Percentiles rank a stretch among this genome's conserved stretches.
Conservation (phyloP, 2,888 invertebrate species). For the Antheraea yamamai region DNA sequence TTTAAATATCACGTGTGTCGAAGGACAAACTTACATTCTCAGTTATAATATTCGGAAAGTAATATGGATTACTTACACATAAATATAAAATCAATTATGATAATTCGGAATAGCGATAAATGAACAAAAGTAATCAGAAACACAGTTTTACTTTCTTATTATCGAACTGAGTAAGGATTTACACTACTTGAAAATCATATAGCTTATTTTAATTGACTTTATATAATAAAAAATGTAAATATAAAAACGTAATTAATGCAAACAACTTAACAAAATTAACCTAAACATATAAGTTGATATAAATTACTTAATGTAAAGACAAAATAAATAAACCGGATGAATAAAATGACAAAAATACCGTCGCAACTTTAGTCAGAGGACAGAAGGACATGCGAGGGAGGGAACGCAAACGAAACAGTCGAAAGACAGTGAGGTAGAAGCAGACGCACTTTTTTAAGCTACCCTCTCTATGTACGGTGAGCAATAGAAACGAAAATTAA, state of each 20-base stretch:
- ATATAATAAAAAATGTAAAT: background rate
- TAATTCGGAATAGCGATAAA: too few relatives aligned
- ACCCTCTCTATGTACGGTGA: conserved; percentile 44
- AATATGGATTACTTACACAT: too few relatives aligned
- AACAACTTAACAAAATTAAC: background rate
- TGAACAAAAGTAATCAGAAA: too few relatives aligned
- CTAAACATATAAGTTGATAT: background rate
- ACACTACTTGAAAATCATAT: too few relatives aligned
- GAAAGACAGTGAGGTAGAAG: conserved; percentile 68
- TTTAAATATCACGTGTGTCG: too few relatives aligned
- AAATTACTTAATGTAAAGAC: conserved; percentile 7
- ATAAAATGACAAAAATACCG: conserved; percentile 47
- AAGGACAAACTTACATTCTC: too few relatives aligned
- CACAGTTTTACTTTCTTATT: too few relatives aligned
- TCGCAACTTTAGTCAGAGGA: conserved; percentile 50
- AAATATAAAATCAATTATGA: too few relatives aligned
- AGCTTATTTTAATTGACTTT: too few relatives aligned
- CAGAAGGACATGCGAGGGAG: conserved; percentile 38
- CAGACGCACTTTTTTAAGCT: conserved; percentile 67
- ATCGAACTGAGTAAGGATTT: too few relatives aligned
- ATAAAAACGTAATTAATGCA: background rate
- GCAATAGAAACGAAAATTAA: conserved; percentile 27
- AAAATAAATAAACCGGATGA: conserved; percentile 27
- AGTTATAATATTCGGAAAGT: too few relatives aligned
- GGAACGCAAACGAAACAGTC: conserved; percentile 67